These are phyloP conservation scores for Phytoseiulus persimilis DNA, from an alignment of 2,888 invertebrate genomes.

Conservation along the genomic window DNA sequence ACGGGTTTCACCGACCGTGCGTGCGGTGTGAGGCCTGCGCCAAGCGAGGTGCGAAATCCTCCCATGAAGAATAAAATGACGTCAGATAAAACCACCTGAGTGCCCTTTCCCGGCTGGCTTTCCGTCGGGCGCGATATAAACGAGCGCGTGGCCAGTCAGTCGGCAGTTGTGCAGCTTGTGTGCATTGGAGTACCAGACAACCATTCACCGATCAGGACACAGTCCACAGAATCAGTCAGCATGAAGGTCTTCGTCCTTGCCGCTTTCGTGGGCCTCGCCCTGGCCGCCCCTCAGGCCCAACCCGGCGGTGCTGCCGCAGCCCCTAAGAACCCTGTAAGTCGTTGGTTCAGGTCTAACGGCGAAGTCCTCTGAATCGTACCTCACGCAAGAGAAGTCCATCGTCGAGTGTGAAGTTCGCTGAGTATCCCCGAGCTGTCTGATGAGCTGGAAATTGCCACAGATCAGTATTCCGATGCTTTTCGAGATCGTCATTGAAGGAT, in stretches of 20 bases:
- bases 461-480: no score
- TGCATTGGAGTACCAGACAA: constrained; percentile 5
- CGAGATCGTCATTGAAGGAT: no score
- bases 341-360: not conserved
- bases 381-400: no score
- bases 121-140: constrained; percentile 5
- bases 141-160: not conserved
- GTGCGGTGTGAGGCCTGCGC: not conserved
- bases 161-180: not conserved
- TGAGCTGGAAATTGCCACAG: no score
- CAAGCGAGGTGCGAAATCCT: not conserved
- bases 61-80: not conserved
- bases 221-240: not conserved
- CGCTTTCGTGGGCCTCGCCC: constrained; percentile 29
- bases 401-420: no score
- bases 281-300: constrained; percentile 15
- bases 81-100: not conserved
- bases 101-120: not conserved
- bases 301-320: not conserved
- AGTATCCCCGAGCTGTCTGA: no score
- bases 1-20: not conserved
- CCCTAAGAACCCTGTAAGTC: not conserved
- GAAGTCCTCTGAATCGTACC: no score
- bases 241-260: constrained; percentile 22
- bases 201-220: not conserved